phyloP scores from a whole-genome alignment of 1,140 invertebrate genomes.

The Proctacanthus coquilletti region DNA sequence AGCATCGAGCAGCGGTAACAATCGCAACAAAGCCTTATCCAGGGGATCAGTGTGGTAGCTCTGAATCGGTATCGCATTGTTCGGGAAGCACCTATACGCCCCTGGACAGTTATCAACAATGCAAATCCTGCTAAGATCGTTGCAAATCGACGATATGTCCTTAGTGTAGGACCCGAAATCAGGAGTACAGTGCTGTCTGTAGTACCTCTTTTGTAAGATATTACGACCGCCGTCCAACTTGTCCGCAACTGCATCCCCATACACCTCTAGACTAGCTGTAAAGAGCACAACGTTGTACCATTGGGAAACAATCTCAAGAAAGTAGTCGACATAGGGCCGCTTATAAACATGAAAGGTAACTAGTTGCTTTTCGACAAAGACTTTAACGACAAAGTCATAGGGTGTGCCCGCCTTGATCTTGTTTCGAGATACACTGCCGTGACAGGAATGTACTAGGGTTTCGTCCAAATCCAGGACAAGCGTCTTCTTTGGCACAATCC shows the following conservation, averaged over 20 bases:
- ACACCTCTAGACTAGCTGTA: conserved; percentile 17
- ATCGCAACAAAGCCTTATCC: conserved; percentile 13
- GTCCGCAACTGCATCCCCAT: conserved; percentile 13
- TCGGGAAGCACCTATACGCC: conserved; percentile 13
- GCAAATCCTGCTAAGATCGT: conserved; percentile 9
- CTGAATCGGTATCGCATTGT: conserved; percentile 17
- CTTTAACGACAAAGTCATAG: conserved; percentile 9
- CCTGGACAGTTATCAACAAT: conserved; percentile 18
- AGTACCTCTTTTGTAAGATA: neutral
- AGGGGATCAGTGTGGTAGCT: conserved; percentile 12
- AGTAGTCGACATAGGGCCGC: conserved; percentile 13
- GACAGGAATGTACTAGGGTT: conserved; percentile 18
- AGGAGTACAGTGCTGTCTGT: neutral
- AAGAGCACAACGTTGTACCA: conserved; percentile 19
- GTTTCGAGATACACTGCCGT: conserved; percentile 6
- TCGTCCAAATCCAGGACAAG: conserved; percentile 21
- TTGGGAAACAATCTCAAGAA: conserved; percentile 10
- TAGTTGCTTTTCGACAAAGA: conserved; percentile 1
- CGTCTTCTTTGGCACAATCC: no score
- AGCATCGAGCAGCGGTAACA: conserved; percentile 17
- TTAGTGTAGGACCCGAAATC: neutral
- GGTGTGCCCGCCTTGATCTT: conserved; percentile 10
- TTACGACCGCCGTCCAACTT: conserved; percentile 11
- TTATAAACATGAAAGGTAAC: neutral
- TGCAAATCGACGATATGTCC: conserved; percentile 6